phyloP scores from a whole-genome alignment of 2,797 vertebrate species.

The Notolabrus celidotus region DNA sequence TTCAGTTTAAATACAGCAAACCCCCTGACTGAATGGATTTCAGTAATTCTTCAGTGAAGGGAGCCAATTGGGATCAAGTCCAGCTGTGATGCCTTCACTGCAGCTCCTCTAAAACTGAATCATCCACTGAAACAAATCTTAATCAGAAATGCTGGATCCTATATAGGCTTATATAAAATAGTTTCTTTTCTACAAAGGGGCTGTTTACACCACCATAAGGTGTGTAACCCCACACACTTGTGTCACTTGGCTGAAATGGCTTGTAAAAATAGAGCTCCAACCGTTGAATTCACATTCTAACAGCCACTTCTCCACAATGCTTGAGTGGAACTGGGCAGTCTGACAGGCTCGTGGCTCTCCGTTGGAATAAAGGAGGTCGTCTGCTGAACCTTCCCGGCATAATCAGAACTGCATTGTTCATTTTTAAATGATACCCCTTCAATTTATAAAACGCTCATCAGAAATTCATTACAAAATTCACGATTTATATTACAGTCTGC shows the following conservation, averaged over 20 bases:
- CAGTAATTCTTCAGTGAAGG: conserved; percentile 28
- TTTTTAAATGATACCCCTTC: conserved; percentile 35
- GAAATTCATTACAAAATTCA: conserved; percentile 42
- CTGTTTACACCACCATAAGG: background rate
- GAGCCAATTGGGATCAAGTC: conserved; percentile 47
- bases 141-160: conserved; percentile 1
- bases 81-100: conserved; percentile 37
- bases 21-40: conserved; percentile 32
- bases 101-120: conserved; percentile 25
- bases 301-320: background rate
- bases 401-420: conserved; percentile 14
- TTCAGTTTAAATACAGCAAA: conserved; percentile 22
- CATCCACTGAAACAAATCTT: conserved; percentile 11
- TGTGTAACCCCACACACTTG: background rate
- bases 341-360: conserved; percentile 10
- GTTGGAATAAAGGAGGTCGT: conserved; percentile 3
- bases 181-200: background rate
- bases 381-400: conserved; percentile 25
- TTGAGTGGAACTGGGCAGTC: conserved; percentile 14
- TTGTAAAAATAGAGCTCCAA: background rate
- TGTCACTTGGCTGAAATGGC: background rate
- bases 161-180: background rate
- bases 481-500: conserved; percentile 48
- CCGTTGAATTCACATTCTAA: conserved; percentile 16
- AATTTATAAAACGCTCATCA: conserved; percentile 37